Evolutionary conservation across 1,140 invertebrate genomes (phyloP).

Genomic region (Zaprionus ornatus): DNA sequence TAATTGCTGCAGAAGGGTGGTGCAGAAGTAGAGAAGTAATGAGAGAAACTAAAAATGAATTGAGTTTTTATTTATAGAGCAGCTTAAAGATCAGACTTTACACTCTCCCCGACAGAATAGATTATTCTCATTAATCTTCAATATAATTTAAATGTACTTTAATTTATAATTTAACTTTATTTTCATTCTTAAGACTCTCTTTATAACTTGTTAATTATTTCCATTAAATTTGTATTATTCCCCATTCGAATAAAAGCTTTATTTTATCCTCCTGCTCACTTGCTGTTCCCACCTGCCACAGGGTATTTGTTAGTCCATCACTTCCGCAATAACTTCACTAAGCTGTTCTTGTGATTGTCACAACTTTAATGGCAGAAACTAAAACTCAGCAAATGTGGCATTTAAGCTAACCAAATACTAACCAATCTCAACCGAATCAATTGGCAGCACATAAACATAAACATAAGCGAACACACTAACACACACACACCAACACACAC

Average conservation of each 20-base stretch:
- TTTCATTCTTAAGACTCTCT: no score
- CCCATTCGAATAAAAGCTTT: neutral
- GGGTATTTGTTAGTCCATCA: neutral
- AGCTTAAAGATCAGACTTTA: no score
- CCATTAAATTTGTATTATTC: neutral
- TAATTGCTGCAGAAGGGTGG: neutral
- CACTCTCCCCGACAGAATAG: no score
- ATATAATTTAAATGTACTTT: no score
- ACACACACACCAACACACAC: no score
- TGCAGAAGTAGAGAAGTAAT: neutral
- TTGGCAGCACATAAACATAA: slow-evolving; percentile 1
- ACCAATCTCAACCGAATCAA: slow-evolving; percentile 22
- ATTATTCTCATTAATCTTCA: no score
- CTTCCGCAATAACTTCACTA: neutral
- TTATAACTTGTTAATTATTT: no score
- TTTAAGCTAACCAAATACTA: slow-evolving; percentile 27
- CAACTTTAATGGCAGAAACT: slow-evolving; percentile 62
- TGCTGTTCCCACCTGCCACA: neutral
- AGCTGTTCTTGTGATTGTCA: neutral
- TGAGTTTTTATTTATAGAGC: no score
- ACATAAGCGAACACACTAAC: neutral
- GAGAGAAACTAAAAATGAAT: neutral
- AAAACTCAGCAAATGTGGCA: slow-evolving; percentile 16
- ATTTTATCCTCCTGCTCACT: neutral
- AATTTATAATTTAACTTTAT: no score